A percentile compares a stretch with the other conserved stretches of the same genome.
Conservation (phyloP, 1,140 invertebrate species). For the Drosophila azteca region DNA sequence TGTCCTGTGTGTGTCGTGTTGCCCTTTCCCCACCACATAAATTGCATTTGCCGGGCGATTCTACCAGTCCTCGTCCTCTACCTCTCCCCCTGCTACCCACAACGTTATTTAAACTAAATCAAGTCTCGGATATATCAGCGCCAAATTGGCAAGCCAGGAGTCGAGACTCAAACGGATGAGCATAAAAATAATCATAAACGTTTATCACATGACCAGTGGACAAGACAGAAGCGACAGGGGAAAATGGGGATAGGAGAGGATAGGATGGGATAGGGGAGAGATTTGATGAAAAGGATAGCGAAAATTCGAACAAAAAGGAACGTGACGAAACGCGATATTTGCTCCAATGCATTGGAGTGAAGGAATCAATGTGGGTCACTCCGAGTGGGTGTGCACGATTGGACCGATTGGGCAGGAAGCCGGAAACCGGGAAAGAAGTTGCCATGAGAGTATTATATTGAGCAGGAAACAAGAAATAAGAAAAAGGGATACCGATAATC, state of each 20-base stretch:
- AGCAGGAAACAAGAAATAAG: background rate
- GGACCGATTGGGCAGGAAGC: constrained; percentile 28
- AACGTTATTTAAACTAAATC: constrained; percentile 77
- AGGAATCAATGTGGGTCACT: constrained; percentile 57
- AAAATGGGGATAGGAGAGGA: background rate
- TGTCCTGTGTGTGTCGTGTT: constrained; percentile 6
- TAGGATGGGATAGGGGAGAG: constrained; percentile 9
- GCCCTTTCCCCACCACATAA: constrained; percentile 55
- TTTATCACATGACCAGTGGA: constrained; percentile 69
- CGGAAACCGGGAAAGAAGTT: background rate
- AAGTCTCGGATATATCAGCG: constrained; percentile 68
- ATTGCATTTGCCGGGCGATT: constrained; percentile 56
- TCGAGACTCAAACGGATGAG: constrained; percentile 50
- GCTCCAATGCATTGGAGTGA: constrained; percentile 14
- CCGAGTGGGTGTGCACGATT: constrained; percentile 7
- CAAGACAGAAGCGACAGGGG: constrained; percentile 30
- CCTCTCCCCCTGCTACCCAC: constrained; percentile 1
- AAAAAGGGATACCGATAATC: background rate
- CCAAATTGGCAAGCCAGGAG: constrained; percentile 69
- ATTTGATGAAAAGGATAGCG: constrained; percentile 73
- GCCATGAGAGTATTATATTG: constrained; percentile 2
- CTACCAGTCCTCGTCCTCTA: constrained; percentile 1
- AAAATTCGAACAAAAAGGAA: constrained; percentile 37
- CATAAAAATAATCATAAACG: constrained; percentile 82
- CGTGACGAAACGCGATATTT: constrained; percentile 59